These are phyloP conservation scores for Pachyuromys duprasi DNA, from an alignment of 2,797 vertebrate species.

Conservation along the genomic window DNA sequence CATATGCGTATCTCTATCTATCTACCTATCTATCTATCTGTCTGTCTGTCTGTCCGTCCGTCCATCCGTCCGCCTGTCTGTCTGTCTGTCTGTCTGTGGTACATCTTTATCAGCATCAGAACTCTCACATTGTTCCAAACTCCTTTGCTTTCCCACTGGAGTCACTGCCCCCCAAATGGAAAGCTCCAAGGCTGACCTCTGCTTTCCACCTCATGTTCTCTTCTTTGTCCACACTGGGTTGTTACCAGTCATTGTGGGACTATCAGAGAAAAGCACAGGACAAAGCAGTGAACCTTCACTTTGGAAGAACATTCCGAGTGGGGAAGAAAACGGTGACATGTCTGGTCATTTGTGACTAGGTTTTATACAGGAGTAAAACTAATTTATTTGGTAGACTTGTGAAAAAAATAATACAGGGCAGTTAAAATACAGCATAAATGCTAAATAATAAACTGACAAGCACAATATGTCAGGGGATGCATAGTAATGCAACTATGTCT, in stretches of 20 bases:
- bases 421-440: slow-evolving; percentile 74
- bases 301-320: neutral
- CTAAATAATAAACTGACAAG: slow-evolving; percentile 81
- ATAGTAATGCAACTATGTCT: slow-evolving; percentile 77
- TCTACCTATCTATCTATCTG: no score
- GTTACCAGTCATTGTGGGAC: neutral
- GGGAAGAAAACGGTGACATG: slow-evolving; percentile 3
- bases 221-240: neutral
- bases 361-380: slow-evolving; percentile 14
- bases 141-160: neutral
- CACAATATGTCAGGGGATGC: slow-evolving; percentile 80
- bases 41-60: no score
- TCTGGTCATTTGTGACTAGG: neutral
- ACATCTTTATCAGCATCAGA: slow-evolving; percentile 50
- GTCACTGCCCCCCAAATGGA: neutral
- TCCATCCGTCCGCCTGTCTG: no score
- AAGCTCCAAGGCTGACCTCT: neutral
- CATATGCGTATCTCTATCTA: neutral
- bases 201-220: slow-evolving; percentile 1
- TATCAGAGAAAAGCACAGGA: neutral
- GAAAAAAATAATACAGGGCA: slow-evolving; percentile 65
- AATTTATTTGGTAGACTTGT: slow-evolving; percentile 45
- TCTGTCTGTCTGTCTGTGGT: neutral
- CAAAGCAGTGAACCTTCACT: neutral
- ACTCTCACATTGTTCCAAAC: neutral